Evolutionary conservation across 2,113 vertebrate species (phyloP), one percentile per base, ranked within the genome.

Genomic region (Campylorhamphus procurvoides): DNA sequence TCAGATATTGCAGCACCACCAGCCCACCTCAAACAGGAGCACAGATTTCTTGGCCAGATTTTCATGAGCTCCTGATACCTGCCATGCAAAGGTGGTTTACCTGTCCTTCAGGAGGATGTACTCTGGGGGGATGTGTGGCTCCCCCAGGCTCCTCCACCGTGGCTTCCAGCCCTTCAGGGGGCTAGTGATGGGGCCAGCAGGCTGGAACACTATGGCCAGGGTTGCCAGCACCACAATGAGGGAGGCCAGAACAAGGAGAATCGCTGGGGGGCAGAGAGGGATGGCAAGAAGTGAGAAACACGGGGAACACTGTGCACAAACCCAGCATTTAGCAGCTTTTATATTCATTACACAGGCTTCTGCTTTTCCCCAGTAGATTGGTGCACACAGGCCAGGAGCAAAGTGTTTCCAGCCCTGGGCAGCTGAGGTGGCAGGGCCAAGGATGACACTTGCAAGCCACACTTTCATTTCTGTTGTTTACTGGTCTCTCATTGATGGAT

Each of bases 131-230:
- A 98, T 29, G 35, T 97, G 94, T 10, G 98, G 98, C 82, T 98
- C 98, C 1, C 98, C 98, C 35, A 99, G 96, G 71, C 98, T 98
- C 85, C 99, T 98, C 99, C 99, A 99, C 19, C 87, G 98, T 49
- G 99, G 98, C 75, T 98, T 98, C 91, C 96, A 98, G 78, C 81
- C 96, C 95, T 96, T 97, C 67, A 98, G 89, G 15, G 98, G 98
- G 67, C 96, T 97, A 2, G 97, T 55, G 27, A 72, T 87, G 27
- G 97, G 92, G 27, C 92, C 96, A 39, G 96, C 84, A 25, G 98
- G 98, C 64, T 96, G 98, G n/a, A 99, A 87, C 62, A 98, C 88
- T 8, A 99, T 64, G 59, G 98, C 97, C 33, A 99, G 97, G 47
- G 96, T 97, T 19, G 96, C 98, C 93, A 99, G 89, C 84, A 98